Base-by-base conservation (phyloP, 2,888 invertebrate genomes). In the Anthophora plumipes region DNA sequence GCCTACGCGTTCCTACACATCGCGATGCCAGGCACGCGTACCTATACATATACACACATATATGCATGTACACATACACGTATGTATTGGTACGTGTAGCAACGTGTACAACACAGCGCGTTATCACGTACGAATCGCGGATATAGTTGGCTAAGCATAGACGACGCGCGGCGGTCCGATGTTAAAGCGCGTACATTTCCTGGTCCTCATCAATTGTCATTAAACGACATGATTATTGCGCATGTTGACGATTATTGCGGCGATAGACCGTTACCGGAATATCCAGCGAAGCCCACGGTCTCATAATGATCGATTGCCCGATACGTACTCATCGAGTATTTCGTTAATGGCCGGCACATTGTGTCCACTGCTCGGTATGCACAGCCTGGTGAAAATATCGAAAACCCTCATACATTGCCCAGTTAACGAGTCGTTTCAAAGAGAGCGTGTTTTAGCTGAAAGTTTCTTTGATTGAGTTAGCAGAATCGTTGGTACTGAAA, bases 121-220 rank as follows among this genome's bases (percentile, higher is more conserved):
- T 57, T 64, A 63, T 73, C 70, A 57, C 68, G 39, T 11, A 22
- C 66, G 72, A 48, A 74, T 74, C 81, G 37, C 72, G 59, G 52
- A 48, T 63, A 77, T 59, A 55, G 69, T 22, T 37, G 70, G 71
- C 61, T 54, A 75, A 82, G 78, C 80, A 60, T 54, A 68, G 64
- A 63, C 66, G 71, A 31, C 31, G 31, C 31, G 31, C 31, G 67
- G 41, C 61, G 63, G 43, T 11, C 37, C 41, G 70, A 81, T 63
- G 84, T 74, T 79, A 83, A 84, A 89, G 89, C 91, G 89, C 86
- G 85, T 78, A 88, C 89, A 90, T 91, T 92, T 91, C 90, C 92
- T 88, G 87, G 76, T 84, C 81, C 88, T 89, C 92, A 91, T 92
- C 92, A 91, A 92, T 92, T 91, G 92, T 92, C 92, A 92, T 92